Evolutionary conservation across 2,113 vertebrate genomes (phyloP).

Genomic region (Mystacornis crossleyi): DNA sequence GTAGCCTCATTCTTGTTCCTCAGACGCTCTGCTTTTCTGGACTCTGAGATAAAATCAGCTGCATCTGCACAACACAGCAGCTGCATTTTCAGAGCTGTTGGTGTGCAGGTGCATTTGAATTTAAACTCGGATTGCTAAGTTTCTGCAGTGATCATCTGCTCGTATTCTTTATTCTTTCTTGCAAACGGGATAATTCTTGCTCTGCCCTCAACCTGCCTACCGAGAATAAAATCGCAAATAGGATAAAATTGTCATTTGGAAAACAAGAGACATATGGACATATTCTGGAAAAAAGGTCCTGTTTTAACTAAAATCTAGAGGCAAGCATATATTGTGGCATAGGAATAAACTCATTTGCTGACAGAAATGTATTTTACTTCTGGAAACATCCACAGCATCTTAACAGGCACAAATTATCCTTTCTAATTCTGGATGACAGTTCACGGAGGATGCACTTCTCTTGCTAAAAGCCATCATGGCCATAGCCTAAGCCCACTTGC

Average conservation of each 20-base stretch:
- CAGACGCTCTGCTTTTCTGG: not conserved
- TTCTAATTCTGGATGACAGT: not conserved
- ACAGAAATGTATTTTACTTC: not conserved
- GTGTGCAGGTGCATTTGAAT: not conserved
- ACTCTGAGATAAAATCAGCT: not conserved
- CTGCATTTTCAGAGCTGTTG: not conserved
- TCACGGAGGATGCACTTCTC: not conserved
- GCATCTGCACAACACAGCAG: not conserved
- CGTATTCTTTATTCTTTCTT: not conserved
- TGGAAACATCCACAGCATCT: not conserved
- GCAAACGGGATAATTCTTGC: not conserved
- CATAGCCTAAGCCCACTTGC: not conserved
- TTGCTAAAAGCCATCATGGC: not conserved
- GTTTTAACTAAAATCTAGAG: not conserved
- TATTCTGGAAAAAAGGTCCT: not conserved
- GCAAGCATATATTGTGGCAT: not conserved
- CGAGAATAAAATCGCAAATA: not conserved
- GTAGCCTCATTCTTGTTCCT: not conserved
- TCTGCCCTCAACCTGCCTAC: not conserved
- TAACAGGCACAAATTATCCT: not conserved
- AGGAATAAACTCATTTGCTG: not conserved
- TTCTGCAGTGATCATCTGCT: not conserved
- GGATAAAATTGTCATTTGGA: not conserved
- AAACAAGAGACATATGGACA: not conserved
- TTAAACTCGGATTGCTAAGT: not conserved